These are phyloP conservation scores for Drosophila nigromelanica DNA, from an alignment of 1,140 invertebrate genomes.

Conservation along the genomic window DNA sequence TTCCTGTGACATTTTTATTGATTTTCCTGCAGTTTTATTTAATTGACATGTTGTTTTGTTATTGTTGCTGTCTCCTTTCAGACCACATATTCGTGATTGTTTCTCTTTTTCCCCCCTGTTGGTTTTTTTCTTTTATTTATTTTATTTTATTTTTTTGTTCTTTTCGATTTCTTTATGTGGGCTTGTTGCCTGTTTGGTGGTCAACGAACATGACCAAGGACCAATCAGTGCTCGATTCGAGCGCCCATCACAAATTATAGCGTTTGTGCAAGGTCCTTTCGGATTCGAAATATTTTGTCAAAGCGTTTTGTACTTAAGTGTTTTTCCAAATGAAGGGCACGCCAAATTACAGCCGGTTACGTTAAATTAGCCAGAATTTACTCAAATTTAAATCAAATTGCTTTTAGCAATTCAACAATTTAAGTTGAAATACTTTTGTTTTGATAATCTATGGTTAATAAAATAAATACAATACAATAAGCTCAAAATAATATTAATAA, in stretches of 20 bases:
- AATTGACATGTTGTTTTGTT: conserved; percentile 81
- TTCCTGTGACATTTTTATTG: conserved; percentile 63
- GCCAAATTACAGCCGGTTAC: background rate
- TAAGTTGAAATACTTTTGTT: too few relatives aligned
- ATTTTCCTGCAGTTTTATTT: conserved; percentile 81
- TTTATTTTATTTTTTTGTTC: conserved; percentile 22
- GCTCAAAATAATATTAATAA: too few relatives aligned
- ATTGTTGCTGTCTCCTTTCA: conserved; percentile 68
- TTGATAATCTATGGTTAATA: too few relatives aligned
- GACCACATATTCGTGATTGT: conserved; percentile 3
- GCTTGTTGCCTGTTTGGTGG: conserved; percentile 48
- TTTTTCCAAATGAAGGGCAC: background rate
- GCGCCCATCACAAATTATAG: conserved; percentile 59
- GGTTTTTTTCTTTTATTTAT: background rate
- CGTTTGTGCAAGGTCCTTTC: conserved; percentile 56
- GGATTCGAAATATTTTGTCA: conserved; percentile 27
- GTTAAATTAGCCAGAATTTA: background rate
- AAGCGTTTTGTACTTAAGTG: conserved; percentile 30
- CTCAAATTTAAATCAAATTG: too few relatives aligned
- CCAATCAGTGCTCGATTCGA: conserved; percentile 36
- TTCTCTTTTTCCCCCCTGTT: background rate
- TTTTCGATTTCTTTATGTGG: conserved; percentile 24
- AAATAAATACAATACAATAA: too few relatives aligned
- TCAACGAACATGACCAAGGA: conserved; percentile 80
- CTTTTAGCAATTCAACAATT: background rate